Evolutionary conservation across 1,140 invertebrate species (phyloP).

Genomic region (Octopus sinensis): DNA sequence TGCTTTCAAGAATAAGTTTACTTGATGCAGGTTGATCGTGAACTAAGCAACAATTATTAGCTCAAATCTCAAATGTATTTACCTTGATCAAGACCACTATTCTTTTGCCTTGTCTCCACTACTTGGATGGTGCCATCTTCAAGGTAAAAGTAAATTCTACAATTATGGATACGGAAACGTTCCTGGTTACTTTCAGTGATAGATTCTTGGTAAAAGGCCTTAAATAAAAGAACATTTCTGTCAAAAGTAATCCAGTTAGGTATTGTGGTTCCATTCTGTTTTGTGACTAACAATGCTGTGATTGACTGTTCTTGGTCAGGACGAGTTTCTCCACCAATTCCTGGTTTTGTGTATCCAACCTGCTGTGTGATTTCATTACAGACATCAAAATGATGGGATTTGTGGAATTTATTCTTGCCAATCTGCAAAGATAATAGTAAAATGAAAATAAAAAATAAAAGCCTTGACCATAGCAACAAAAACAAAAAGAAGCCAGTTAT

Average conservation of each 20-base stretch:
- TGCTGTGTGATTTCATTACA: conserved; percentile 51
- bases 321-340: conserved; percentile 55
- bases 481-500: no score
- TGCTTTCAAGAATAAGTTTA: neutral
- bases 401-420: conserved; percentile 57
- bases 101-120: conserved; percentile 56
- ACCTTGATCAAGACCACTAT: conserved; percentile 57
- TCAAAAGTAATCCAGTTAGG: conserved; percentile 84
- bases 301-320: conserved; percentile 50
- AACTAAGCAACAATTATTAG: neutral
- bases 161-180: conserved; percentile 53
- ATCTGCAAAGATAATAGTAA: conserved; percentile 39
- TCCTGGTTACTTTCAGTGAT: conserved; percentile 56
- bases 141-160: conserved; percentile 58
- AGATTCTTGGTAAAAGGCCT: conserved; percentile 57
- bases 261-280: conserved; percentile 66
- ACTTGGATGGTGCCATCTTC: conserved; percentile 59
- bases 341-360: conserved; percentile 53
- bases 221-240: conserved; percentile 65
- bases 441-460: neutral
- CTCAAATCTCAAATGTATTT: conserved; percentile 8
- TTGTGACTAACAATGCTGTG: conserved; percentile 45
- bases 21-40: neutral
- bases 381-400: conserved; percentile 57
- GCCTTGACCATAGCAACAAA: no score